Conservation (phyloP, 1,140 invertebrate species). For the Meloidogyne exigua region DNA sequence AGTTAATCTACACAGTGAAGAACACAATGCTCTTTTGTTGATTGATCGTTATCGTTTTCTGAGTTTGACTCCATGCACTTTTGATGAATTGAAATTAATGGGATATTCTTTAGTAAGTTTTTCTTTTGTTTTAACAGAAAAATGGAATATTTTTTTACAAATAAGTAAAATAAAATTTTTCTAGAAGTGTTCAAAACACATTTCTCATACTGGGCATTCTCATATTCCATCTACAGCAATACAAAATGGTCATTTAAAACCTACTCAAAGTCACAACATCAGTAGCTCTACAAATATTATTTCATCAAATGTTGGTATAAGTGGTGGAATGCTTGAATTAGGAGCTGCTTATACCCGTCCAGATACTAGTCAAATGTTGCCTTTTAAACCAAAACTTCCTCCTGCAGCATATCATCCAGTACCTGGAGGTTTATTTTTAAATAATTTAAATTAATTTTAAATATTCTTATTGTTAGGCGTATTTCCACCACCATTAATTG, state of each 20-base stretch:
- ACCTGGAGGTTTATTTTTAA: conserved; percentile 46
- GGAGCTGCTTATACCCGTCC: conserved; percentile 55
- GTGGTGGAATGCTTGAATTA: conserved; percentile 18
- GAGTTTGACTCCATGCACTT: conserved; percentile 57
- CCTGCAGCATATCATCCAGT: conserved; percentile 54
- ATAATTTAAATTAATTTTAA: background rate
- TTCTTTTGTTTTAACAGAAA: conserved; percentile 31
- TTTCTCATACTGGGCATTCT: background rate
- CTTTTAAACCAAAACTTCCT: conserved; percentile 58
- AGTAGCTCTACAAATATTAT: conserved; percentile 27
- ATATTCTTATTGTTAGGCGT: conserved; percentile 42
- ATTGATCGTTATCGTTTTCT: conserved; percentile 62
- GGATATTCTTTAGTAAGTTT: conserved; percentile 43
- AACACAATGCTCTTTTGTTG: conserved; percentile 52
- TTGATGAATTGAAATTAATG: conserved; percentile 58
- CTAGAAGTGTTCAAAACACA: conserved; percentile 14
- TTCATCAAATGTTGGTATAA: background rate
- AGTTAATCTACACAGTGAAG: conserved; percentile 74
- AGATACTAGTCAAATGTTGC: conserved; percentile 61
- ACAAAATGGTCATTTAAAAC: conserved; percentile 19
- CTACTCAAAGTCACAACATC: conserved; percentile 22
- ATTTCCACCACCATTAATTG: conserved; percentile 56
- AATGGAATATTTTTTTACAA: too few relatives aligned
- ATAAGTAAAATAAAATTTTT: background rate
- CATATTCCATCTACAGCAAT: conserved; percentile 18